Conservation (phyloP, 2,888 invertebrate species). For the Crepidodera aurea region DNA sequence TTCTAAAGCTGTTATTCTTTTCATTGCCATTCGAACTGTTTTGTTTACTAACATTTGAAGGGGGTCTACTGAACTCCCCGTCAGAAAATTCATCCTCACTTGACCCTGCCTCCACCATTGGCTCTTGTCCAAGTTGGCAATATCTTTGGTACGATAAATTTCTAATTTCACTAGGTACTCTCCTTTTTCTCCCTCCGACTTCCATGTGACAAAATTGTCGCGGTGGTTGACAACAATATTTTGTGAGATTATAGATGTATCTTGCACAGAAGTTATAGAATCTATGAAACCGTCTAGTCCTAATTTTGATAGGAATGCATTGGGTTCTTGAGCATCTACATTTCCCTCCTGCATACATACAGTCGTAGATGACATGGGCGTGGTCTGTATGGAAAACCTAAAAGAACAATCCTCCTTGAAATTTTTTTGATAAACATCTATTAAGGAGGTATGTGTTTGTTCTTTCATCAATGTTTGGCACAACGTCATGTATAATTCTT, state of each 20-base stretch:
- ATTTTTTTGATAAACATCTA: slow-evolving; percentile 6
- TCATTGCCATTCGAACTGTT: neutral
- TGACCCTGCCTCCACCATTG: slow-evolving; percentile 28
- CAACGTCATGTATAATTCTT: slow-evolving; percentile 10
- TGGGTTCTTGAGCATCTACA: slow-evolving; percentile 12
- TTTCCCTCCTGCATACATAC: neutral
- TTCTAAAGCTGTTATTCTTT: slow-evolving; percentile 11
- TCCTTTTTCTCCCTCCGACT: slow-evolving; percentile 12
- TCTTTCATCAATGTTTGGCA: slow-evolving; percentile 2
- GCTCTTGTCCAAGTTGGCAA: slow-evolving; percentile 13
- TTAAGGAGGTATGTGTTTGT: neutral
- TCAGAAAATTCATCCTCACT: slow-evolving; percentile 24
- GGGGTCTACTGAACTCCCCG: slow-evolving; percentile 18
- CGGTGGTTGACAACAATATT: slow-evolving; percentile 9
- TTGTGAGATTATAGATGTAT: slow-evolving; percentile 18
- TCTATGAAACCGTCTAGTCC: slow-evolving; percentile 3
- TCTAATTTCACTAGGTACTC: slow-evolving; percentile 14
- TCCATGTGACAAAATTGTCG: neutral
- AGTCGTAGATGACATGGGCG: slow-evolving; percentile 13
- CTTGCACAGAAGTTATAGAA: neutral
- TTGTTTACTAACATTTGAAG: slow-evolving; percentile 14
- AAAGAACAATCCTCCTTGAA: slow-evolving; percentile 1
- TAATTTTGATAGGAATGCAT: slow-evolving; percentile 1
- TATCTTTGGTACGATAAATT: slow-evolving; percentile 19
- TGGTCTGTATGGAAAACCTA: slow-evolving; percentile 20